phyloP scores from a whole-genome alignment of 2,797 vertebrate species.

The Rhinogobio ventralis region DNA sequence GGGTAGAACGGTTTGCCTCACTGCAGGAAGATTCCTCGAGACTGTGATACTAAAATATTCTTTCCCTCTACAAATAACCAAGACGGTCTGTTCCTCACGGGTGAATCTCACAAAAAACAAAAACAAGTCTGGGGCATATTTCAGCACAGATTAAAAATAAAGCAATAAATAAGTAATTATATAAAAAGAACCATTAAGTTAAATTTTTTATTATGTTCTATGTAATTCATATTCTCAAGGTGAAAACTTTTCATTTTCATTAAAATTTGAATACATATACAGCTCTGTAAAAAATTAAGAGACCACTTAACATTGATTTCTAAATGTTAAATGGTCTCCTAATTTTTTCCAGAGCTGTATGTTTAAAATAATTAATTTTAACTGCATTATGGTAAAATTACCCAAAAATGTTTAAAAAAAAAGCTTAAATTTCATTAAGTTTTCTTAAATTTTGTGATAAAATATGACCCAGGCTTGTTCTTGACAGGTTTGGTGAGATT shows the following conservation, averaged over 20 bases:
- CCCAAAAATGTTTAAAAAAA: background rate
- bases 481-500: background rate
- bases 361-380: background rate
- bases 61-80: background rate
- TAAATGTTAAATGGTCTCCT: too few species aligned
- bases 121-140: background rate
- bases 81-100: background rate
- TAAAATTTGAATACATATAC: background rate
- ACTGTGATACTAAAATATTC: slow-evolving; percentile 21
- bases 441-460: background rate
- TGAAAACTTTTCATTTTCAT: background rate
- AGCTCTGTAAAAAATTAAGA: too few species aligned
- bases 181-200: background rate
- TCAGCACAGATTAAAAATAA: background rate
- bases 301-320: too few species aligned
- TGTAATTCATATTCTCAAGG: background rate
- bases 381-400: background rate
- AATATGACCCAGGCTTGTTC: background rate
- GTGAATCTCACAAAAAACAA: background rate
- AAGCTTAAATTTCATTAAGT: background rate
- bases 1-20: slow-evolving; percentile 14
- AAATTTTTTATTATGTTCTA: background rate
- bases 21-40: slow-evolving; percentile 1
- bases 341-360: too few species aligned
- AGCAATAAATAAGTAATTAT: background rate